Evolutionary conservation across 2,113 vertebrate genomes (phyloP).

Genomic region (Cryptomyrus ogoouensis): DNA sequence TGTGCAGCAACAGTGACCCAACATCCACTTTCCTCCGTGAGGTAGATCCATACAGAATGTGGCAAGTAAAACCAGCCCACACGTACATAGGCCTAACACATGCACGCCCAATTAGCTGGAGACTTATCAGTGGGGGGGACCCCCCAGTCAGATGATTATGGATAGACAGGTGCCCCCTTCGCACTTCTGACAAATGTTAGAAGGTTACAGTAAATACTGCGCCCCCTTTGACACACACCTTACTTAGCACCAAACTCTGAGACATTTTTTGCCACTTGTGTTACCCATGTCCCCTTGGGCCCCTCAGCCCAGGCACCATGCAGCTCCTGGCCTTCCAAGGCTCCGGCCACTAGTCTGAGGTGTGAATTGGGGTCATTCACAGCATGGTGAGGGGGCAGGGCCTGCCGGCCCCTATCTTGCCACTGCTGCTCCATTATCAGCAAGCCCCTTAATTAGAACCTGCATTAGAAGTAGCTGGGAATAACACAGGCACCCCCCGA

Average conservation of each 20-base stretch:
- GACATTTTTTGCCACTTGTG: not conserved
- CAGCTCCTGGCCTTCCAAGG: conserved; percentile 45
- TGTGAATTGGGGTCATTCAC: conserved; percentile 50
- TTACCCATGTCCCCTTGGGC: too few relatives aligned
- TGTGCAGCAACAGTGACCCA: not conserved
- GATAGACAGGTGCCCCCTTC: conserved; percentile 32
- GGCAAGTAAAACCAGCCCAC: too few relatives aligned
- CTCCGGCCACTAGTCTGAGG: conserved; percentile 42
- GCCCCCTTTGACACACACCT: not conserved
- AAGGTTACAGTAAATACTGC: not conserved
- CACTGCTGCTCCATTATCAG: conserved; percentile 29
- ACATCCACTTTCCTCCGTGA: not conserved
- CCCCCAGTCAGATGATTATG: conserved; percentile 39
- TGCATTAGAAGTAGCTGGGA: conserved; percentile 27
- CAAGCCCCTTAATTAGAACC: conserved; percentile 32
- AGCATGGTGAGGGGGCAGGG: conserved; percentile 45
- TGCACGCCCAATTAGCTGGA: conserved; percentile 32
- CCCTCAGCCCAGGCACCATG: not conserved
- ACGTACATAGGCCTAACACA: not conserved
- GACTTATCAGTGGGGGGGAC: conserved; percentile 47
- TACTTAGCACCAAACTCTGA: not conserved
- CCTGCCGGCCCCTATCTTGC: not conserved
- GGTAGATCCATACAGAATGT: not conserved
- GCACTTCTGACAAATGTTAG: not conserved
- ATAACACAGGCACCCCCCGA: not conserved